Percentiles rank a stretch among this genome's conserved stretches.
Conservation (phyloP, 2,888 invertebrate genomes). For the Hirtodrosophila trivittata region DNA sequence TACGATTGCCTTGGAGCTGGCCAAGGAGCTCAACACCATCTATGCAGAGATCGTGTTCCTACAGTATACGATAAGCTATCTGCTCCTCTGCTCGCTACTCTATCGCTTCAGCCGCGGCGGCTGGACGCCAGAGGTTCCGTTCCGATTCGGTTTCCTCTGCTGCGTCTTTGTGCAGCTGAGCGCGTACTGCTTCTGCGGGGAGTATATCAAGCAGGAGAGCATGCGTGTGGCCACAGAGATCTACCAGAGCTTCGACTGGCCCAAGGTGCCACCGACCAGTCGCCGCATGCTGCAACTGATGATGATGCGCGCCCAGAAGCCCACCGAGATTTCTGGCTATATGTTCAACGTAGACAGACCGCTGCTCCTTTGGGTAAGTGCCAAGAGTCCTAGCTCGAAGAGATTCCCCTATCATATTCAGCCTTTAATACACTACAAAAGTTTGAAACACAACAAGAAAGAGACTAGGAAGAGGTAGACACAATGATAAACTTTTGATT, state of each 20-base stretch:
- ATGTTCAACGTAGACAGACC: conserved; percentile 46
- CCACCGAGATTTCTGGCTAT: conserved; percentile 29
- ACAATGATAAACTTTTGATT: no score
- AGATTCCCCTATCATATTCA: no score
- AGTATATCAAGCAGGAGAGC: conserved; percentile 49
- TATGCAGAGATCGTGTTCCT: conserved; percentile 54
- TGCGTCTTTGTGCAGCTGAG: conserved; percentile 38
- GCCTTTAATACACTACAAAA: no score
- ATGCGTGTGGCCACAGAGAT: conserved; percentile 19
- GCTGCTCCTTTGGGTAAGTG: conserved; percentile 44
- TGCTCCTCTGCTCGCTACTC: conserved; percentile 46
- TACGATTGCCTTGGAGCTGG: conserved; percentile 32
- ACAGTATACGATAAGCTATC: conserved; percentile 49
- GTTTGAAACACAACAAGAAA: no score
- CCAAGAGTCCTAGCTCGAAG: background rate
- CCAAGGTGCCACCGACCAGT: conserved; percentile 10
- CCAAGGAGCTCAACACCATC: conserved; percentile 32
- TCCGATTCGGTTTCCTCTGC: conserved; percentile 36
- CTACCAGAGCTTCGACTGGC: conserved; percentile 38
- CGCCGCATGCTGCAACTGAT: conserved; percentile 31
- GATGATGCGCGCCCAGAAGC: conserved; percentile 41
- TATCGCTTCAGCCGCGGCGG: conserved; percentile 44
- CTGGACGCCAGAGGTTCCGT: conserved; percentile 44
- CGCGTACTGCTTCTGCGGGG: conserved; percentile 47
- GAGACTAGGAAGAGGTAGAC: no score